These are phyloP conservation scores for Bufotes viridis DNA, from an alignment of 2,797 vertebrate species.

Conservation along the genomic window DNA sequence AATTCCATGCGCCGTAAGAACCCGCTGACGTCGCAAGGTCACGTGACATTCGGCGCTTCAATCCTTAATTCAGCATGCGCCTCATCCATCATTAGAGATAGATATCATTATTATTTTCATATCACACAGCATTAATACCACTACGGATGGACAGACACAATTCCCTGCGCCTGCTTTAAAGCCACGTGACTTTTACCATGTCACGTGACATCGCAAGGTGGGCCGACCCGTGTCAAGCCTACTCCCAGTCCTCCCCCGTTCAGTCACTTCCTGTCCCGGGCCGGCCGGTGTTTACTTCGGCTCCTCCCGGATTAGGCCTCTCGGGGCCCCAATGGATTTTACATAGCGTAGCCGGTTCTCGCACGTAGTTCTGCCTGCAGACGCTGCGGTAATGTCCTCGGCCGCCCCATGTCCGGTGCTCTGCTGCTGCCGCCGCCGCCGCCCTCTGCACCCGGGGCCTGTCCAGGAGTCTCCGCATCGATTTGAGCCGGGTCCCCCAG, in stretches of 20 bases:
- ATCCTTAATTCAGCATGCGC: no score
- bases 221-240: conserved; percentile 43
- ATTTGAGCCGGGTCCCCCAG: conserved; percentile 68
- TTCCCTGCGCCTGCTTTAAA: no score
- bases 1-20: no score
- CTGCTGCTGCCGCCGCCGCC: conserved; percentile 55
- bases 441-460: conserved; percentile 55
- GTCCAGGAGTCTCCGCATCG: conserved; percentile 59
- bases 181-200: no score
- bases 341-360: not conserved
- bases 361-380: not conserved
- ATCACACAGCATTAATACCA: no score
- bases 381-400: not conserved
- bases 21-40: no score
- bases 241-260: conserved; percentile 37
- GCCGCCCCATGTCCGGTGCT: not conserved
- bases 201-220: not conserved
- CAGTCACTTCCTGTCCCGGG: conserved; percentile 60
- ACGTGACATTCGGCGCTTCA: no score
- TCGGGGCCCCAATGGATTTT: conserved; percentile 54
- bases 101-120: no score
- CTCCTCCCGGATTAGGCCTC: conserved; percentile 35
- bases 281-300: conserved; percentile 57
- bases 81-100: no score
- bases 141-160: no score